These are phyloP conservation scores for Tupaia tana DNA, from an alignment of 2,113 vertebrate species.

Conservation along the genomic window DNA sequence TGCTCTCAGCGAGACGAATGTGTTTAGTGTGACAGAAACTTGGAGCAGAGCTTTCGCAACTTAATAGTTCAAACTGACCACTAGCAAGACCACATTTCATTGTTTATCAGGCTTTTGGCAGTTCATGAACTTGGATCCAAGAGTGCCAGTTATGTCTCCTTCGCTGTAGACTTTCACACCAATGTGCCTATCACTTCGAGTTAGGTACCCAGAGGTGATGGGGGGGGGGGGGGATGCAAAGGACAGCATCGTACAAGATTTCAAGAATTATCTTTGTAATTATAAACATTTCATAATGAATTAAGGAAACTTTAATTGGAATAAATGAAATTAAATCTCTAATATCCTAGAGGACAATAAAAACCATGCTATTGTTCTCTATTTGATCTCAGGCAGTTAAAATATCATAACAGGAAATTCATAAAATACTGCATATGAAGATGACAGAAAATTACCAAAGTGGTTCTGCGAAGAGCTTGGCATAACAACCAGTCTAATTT, in stretches of 20 bases:
- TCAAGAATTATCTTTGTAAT: constrained; percentile 6
- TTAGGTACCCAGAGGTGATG: background rate
- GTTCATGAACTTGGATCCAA: constrained; percentile 17
- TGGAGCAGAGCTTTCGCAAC: constrained; percentile 8
- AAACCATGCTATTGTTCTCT: background rate
- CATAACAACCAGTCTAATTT: background rate
- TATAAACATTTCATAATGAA: constrained; percentile 19
- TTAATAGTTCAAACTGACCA: constrained; percentile 31
- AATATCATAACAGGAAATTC: constrained; percentile 48
- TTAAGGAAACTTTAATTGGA: constrained; percentile 33
- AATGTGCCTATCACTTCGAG: background rate
- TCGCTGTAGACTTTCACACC: background rate
- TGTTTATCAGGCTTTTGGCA: constrained; percentile 35
- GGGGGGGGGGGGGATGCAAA: fast-evolving
- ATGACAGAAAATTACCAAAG: background rate
- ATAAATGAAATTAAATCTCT: constrained; percentile 41
- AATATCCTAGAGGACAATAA: constrained; percentile 15
- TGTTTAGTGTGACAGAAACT: constrained; percentile 17
- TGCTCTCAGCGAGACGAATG: background rate
- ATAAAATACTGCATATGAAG: background rate
- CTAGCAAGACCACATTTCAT: background rate
- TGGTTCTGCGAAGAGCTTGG: background rate
- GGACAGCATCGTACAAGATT: background rate
- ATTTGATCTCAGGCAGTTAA: constrained; percentile 19
- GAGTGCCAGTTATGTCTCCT: background rate